Conservation (phyloP, 2,113 vertebrate species). For the Potamarius usumacintae region DNA sequence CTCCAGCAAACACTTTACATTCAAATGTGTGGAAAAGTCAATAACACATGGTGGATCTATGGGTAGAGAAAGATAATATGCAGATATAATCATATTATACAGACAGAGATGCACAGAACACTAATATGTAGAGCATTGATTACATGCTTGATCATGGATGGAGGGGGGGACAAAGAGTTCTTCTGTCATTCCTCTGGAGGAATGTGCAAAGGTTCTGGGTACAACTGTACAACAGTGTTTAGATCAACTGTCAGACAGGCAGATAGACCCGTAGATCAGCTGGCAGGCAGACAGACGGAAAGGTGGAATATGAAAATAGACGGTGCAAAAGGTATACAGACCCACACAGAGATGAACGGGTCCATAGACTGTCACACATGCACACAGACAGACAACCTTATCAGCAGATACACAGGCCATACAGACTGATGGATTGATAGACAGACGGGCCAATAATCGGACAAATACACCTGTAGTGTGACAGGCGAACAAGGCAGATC, state of each 20-base stretch:
- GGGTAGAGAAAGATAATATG: background rate
- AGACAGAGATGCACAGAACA: background rate
- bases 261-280: too few relatives aligned
- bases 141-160: too few relatives aligned
- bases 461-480: background rate
- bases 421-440: background rate
- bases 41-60: background rate
- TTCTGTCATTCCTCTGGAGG: background rate
- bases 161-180: background rate
- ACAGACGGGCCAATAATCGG: background rate
- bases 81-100: background rate
- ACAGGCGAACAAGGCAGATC: background rate
- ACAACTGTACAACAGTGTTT: too few relatives aligned
- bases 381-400: background rate
- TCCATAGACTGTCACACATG: background rate
- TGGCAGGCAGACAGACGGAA: background rate
- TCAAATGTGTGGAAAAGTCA: background rate
- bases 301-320: background rate
- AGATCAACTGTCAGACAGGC: background rate
- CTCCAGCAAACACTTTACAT: conserved; percentile 5
- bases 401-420: background rate
- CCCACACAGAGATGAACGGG: background rate
- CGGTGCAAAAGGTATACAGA: background rate
- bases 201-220: background rate
- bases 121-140: too few relatives aligned